Conservation (phyloP, 1,140 invertebrate species). For the Platyscapa corneri region DNA sequence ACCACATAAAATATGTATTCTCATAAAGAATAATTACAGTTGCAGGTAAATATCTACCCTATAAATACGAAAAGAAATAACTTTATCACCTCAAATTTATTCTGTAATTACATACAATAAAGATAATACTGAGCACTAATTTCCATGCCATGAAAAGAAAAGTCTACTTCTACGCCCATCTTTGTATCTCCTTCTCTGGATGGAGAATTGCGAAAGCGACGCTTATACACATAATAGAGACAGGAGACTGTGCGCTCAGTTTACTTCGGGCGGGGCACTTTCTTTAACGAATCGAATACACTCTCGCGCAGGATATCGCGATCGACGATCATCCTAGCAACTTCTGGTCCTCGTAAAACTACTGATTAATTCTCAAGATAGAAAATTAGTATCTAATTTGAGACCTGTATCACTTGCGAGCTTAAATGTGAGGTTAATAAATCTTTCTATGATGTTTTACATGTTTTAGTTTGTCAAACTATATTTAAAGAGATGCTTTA, state of each 20-base stretch:
- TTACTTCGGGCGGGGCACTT: not conserved
- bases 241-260: not conserved
- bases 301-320: slow-evolving; percentile 31
- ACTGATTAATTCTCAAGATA: not conserved
- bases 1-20: slow-evolving; percentile 5
- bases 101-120: slow-evolving; percentile 7
- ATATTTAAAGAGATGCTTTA: no score
- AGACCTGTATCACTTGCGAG: no score
- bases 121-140: not conserved
- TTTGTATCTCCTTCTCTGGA: not conserved
- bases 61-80: slow-evolving; percentile 8
- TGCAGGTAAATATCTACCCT: not conserved
- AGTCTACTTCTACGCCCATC: not conserved
- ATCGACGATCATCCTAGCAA: slow-evolving; percentile 26
- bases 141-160: not conserved
- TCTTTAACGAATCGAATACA: not conserved
- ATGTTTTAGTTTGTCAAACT: no score
- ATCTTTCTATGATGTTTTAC: no score
- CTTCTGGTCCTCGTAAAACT: not conserved
- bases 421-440: no score
- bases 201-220: slow-evolving; percentile 38
- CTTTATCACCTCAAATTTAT: slow-evolving; percentile 3
- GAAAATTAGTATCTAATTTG: not conserved
- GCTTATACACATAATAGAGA: slow-evolving; percentile 50
- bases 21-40: slow-evolving; percentile 12